phyloP scores from a whole-genome alignment of 2,888 invertebrate species.

The Heliconius charithonia region DNA sequence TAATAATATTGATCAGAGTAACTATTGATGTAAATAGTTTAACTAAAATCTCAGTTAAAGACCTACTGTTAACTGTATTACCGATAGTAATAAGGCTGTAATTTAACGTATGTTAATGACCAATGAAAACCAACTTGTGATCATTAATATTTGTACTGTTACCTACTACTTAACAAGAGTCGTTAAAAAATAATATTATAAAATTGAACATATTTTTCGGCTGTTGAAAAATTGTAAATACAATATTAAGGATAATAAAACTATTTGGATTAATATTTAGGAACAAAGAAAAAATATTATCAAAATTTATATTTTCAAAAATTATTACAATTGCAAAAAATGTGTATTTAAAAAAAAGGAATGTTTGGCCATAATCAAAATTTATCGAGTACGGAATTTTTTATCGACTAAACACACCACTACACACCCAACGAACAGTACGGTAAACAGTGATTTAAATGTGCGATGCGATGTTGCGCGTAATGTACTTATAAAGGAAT shows the following conservation, averaged over 20 bases:
- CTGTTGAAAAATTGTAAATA: constrained; percentile 84
- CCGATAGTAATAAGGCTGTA: constrained; percentile 78
- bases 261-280: constrained; percentile 85
- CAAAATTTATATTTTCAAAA: constrained; percentile 85
- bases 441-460: constrained; percentile 76
- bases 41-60: constrained; percentile 68
- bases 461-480: constrained; percentile 77
- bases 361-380: constrained; percentile 82
- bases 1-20: constrained; percentile 31
- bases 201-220: constrained; percentile 84
- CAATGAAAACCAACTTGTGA: constrained; percentile 85
- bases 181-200: constrained; percentile 84
- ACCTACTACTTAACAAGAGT: constrained; percentile 85
- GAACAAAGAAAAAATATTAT: constrained; percentile 83
- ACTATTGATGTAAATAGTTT: constrained; percentile 66
- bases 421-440: constrained; percentile 76
- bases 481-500: constrained; percentile 71
- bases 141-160: constrained; percentile 85
- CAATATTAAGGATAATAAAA: constrained; percentile 84
- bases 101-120: constrained; percentile 84
- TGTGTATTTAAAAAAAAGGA: constrained; percentile 76
- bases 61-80: constrained; percentile 80
- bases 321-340: constrained; percentile 83
- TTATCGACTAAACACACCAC: constrained; percentile 80
- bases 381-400: constrained; percentile 72